Base-by-base conservation (phyloP, 2,113 vertebrate species). In the Gracilinanus agilis region DNA sequence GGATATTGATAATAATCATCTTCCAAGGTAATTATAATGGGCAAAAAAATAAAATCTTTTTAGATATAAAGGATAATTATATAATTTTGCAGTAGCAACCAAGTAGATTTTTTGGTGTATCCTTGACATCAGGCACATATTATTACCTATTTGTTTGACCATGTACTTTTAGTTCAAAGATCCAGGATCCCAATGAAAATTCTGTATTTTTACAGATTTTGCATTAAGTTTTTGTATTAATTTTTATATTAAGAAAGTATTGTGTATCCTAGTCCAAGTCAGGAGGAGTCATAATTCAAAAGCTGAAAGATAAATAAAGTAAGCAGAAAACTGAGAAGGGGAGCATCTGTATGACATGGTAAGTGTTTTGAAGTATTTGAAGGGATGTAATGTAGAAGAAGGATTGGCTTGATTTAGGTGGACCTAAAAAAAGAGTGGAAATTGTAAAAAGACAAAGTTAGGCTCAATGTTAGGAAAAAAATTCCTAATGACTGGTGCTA, bases 1-100 rank as follows among this genome's bases (percentile, higher is more conserved):
- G 40, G 61, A 58, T 94, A 92, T 93, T 94, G 53, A 90, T 61
- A 93, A 19, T n/a, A 55, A 61, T 27, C 55, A 55, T 54, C 54
- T 56, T 89, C 13, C 54, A 93, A 95, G 91, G 27, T 56, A 75
- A 90, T 89, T 54, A 53, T 6, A 53, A 92, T 24, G 25, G 53
- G 19, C 53, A 11, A 93, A 91, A 75, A 55, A 40, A 56, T 92
- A 27, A 61, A 95, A 55, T 44, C 58, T 90, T 40, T n/a, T 16
- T 1, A 11, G 56, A 27, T n/a, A 75, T n/a, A 75, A 75, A 75
- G 12, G 61, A 75, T 29, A 67, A n/a, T n/a, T 34, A 67, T 67
- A 67, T 75, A 75, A 4, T 5, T 61, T n/a, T 75, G 61, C 34
- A 75, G 5, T 49, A 49, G 49, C 49, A 49, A 49, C 49, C 13